Evolutionary conservation across 1,140 invertebrate species (phyloP).

Genomic region (Meloidogyne hapla): DNA sequence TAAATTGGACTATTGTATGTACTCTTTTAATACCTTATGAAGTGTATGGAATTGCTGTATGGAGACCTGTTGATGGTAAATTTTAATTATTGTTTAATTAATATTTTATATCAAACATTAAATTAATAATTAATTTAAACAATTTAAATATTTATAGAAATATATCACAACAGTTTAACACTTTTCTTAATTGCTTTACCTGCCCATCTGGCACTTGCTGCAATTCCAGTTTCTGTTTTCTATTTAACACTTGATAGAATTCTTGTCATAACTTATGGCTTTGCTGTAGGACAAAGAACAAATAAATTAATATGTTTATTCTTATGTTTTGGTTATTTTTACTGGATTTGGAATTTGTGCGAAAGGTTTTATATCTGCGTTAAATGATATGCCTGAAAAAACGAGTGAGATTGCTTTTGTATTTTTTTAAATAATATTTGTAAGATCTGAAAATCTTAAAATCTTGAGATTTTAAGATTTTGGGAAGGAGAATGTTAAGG

Average conservation of each 20-base stretch:
- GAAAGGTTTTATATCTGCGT: conserved; percentile 6
- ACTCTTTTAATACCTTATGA: conserved; percentile 26
- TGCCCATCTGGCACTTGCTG: conserved; percentile 12
- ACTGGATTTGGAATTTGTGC: conserved; percentile 15
- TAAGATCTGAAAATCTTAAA: no score
- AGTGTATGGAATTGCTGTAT: conserved; percentile 17
- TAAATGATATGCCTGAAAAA: conserved; percentile 11
- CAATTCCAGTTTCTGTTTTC: conserved; percentile 27
- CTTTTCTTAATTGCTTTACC: conserved; percentile 20
- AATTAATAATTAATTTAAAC: neutral
- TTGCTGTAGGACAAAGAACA: neutral
- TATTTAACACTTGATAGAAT: conserved; percentile 24
- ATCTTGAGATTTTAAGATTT: no score
- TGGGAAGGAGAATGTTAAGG: no score
- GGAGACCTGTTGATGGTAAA: conserved; percentile 9
- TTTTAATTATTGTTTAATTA: no score
- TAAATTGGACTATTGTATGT: conserved; percentile 25
- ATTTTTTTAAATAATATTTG: neutral
- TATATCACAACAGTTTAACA: conserved; percentile 7
- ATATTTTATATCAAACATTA: no score
- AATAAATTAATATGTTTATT: conserved; percentile 12
- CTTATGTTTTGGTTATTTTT: conserved; percentile 11
- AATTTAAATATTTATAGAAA: neutral
- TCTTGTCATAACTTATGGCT: conserved; percentile 18
- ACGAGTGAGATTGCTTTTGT: conserved; percentile 1